Conservation (phyloP, 2,797 vertebrate species). For the Margarornis squamiger region DNA sequence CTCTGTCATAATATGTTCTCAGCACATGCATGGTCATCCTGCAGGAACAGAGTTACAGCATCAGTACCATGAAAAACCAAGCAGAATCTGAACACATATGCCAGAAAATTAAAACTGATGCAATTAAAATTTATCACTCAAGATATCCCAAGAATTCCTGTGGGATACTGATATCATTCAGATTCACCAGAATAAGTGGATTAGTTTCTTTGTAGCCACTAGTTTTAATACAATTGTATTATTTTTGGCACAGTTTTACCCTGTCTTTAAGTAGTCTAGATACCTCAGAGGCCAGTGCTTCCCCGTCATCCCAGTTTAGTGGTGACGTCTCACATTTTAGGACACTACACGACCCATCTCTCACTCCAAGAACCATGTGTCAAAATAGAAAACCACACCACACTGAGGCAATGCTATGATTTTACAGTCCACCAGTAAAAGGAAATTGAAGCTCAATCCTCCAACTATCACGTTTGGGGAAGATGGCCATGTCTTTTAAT, state of each 20-base stretch:
- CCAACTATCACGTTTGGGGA: background rate
- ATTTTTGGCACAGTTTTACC: background rate
- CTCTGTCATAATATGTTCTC: background rate
- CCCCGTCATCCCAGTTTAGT: background rate
- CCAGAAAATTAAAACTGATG: background rate
- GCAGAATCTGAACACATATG: background rate
- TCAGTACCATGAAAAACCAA: background rate
- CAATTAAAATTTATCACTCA: background rate
- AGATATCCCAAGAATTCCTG: background rate
- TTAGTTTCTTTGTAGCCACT: background rate
- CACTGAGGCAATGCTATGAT: background rate
- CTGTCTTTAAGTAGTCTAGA: background rate
- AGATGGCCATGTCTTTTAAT: background rate
- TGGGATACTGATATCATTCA: background rate
- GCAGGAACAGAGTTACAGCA: background rate
- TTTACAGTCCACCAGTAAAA: background rate
- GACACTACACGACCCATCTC: background rate
- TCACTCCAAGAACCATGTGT: background rate
- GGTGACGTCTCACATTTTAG: background rate
- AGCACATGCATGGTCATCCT: background rate
- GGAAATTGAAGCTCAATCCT: background rate
- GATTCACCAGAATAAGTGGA: background rate
- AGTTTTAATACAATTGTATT: background rate
- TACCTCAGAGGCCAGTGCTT: background rate
- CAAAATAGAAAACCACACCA: background rate